phyloP scores from a whole-genome alignment of 2,113 vertebrate genomes.

The Gnathonemus longibarbis region DNA sequence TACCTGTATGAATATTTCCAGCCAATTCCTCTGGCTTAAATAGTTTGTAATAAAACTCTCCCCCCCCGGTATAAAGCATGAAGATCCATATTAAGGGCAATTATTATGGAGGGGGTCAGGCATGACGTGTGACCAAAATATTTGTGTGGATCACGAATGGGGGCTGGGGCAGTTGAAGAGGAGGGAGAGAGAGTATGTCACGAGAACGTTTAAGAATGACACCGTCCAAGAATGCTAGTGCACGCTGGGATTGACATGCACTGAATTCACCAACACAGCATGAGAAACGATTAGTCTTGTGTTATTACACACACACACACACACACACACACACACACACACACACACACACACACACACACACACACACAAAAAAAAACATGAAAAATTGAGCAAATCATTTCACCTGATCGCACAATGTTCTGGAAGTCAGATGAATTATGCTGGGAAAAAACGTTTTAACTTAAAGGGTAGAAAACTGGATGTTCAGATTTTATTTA shows the following conservation, averaged over 20 bases:
- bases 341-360: not conserved
- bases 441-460: not conserved
- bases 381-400: not conserved
- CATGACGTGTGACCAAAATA: not conserved
- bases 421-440: not conserved
- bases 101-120: not conserved
- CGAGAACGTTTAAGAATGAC: constrained; percentile 35
- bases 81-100: not conserved
- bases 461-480: not conserved
- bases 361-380: not conserved
- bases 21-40: constrained; percentile 27
- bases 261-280: constrained; percentile 47
- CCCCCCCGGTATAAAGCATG: not conserved
- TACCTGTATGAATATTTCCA: not conserved
- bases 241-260: constrained; percentile 47
- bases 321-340: not conserved
- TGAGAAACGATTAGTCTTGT: constrained; percentile 43
- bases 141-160: not conserved
- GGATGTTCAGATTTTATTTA: not conserved
- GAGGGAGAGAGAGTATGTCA: not conserved
- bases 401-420: not conserved
- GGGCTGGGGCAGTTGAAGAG: not conserved
- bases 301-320: not conserved
- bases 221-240: constrained; percentile 28
- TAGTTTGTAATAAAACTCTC: constrained; percentile 25